Evolutionary conservation across 2,113 vertebrate genomes (phyloP), one percentile per base, ranked within the genome.

Genomic region (Seriola dumerili): DNA sequence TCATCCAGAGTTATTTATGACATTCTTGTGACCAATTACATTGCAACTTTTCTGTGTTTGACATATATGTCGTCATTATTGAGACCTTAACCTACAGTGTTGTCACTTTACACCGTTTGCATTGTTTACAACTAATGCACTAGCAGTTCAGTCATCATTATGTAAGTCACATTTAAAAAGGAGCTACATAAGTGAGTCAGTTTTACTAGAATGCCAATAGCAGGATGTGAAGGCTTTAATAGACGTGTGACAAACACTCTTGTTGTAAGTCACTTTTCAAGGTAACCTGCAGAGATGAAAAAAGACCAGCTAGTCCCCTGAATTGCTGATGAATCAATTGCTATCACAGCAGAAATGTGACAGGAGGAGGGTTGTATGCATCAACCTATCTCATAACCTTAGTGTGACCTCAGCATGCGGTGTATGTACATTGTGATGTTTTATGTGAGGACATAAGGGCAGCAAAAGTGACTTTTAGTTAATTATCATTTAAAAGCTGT

Each of bases 391-490:
- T 38, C 23, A 0, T 71, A n/a, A 64, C 46, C 21, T 17, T n/a
- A 40, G 50, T 58, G 21, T 61, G 48, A 78, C 73, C 17, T 75
- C 55, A 72, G 8, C 54, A n/a, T 55, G 4, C 9, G 7, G 34
- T 23, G 50, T 38, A 17, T 48, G 10, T 57, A 36, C n/a, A 67
- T 40, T 29, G 32, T 12, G 29, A 48, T 3, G 7, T 77, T 54
- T 34, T 34, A 70, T 74, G 48, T 23, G 58, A 50, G 52, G 8
- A 50, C 42, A 32, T 25, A 34, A 21, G 34, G 25, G 25, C 42
- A 12, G 21, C 14, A 63, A 5, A 58, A 58, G 9, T 48, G 23
- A 21, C 58, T 19, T 70, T 59, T 72, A 48, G 13, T 50, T 63
- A 68, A 23, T 59, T 34, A 55, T 13, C 54, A 36, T 68, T 3